Evolutionary conservation across 1,140 invertebrate species (phyloP), one percentile per base, ranked within the genome.

Genomic region (Drosophila sechellia): DNA sequence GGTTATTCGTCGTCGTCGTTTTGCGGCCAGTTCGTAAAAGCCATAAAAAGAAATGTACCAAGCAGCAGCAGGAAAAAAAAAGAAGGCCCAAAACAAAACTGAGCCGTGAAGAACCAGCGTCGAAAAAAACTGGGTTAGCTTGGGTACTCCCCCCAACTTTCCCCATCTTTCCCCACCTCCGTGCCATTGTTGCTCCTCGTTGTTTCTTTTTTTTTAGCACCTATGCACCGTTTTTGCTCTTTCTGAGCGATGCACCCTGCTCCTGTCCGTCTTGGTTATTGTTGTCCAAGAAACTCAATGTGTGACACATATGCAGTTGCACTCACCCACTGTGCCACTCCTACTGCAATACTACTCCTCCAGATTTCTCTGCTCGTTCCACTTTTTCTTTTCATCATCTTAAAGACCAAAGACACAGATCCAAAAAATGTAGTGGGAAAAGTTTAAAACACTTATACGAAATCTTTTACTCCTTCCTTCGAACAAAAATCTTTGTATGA

Each of bases 21-120:
- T 87, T 86, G 81, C 59, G 81, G 83, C 49, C 75, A 78, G 79
- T 81, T 75, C 65, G 79, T 79, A 81, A 79, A 61, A 83, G 75
- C 61, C 83, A 81, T 83, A 86, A 87, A 86, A 83, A 83, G 71
- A 87, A 65, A 83, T 79, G 79, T 84, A 79, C 83, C 71, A 57
- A 57, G 80, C 71, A 78, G 50, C 61, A 77, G 59, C 25, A 37
- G 11, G 15, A 17, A 27, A 27, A 55, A 56, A 70, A 35, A 66
- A 58, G 43, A 39, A 59, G 64, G 63, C 68, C 59, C 42, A 66
- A 55, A 77, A 61, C 45, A 74, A 79, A 74, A 79, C 61, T 54
- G 70, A 79, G 70, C 77, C 69, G 70, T 79, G 77, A 79, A 79
- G 77, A 68, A 68, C 52, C 46, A 66, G 68, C 68, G 66, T 46